A percentile compares a stretch with the other conserved stretches of the same genome.
These are phyloP conservation scores for Aramus guarauna DNA, from an alignment of 2,113 vertebrate genomes.

Conservation along the genomic window DNA sequence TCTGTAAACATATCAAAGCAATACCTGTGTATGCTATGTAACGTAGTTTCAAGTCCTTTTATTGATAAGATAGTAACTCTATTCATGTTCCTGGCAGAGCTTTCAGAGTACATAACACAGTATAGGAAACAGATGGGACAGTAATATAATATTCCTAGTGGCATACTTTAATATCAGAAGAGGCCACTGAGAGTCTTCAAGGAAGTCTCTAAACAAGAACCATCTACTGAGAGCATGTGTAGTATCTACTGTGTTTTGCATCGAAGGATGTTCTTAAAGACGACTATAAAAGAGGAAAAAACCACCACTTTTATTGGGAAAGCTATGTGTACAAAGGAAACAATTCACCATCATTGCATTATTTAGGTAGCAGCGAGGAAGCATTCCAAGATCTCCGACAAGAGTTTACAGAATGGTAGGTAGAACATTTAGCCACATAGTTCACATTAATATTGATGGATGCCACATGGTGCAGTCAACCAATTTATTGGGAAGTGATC, in stretches of 20 bases:
- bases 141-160: constrained; percentile 29
- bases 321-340: background rate
- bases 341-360: background rate
- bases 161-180: background rate
- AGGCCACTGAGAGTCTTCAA: constrained; percentile 11
- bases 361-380: background rate
- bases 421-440: background rate
- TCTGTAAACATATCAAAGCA: background rate
- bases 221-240: background rate
- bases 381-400: background rate
- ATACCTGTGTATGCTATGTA: background rate
- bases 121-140: constrained; percentile 28
- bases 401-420: background rate
- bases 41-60: background rate
- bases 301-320: background rate
- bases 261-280: constrained; percentile 14
- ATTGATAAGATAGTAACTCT: background rate
- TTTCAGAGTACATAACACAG: background rate
- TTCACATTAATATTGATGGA: background rate
- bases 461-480: background rate
- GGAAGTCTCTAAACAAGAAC: background rate
- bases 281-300: background rate
- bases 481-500: background rate
- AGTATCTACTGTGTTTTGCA: constrained; percentile 8
- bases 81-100: background rate